phyloP scores from a whole-genome alignment of 2,797 vertebrate species.

The Thalassophryne amazonica region DNA sequence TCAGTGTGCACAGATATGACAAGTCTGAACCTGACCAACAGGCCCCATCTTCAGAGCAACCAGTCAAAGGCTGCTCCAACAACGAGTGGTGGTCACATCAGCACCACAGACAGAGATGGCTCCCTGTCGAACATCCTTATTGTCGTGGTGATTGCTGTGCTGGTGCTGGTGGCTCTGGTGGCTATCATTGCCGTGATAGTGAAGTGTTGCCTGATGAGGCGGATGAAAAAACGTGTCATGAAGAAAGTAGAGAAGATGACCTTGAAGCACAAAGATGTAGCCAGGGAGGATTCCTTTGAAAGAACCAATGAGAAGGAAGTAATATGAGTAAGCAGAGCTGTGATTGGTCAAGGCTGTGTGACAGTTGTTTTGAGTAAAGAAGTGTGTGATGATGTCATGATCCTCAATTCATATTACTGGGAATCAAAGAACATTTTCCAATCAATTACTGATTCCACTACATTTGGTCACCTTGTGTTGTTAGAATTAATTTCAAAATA shows the following conservation, averaged over 20 bases:
- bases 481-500: too few relatives aligned
- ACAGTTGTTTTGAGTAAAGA: too few relatives aligned
- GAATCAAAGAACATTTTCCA: too few relatives aligned
- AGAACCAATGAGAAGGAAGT: conserved; percentile 47
- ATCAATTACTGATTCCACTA: too few relatives aligned
- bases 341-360: background rate
- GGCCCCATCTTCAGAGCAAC: too few relatives aligned
- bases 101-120: background rate
- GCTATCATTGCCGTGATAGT: conserved; percentile 72
- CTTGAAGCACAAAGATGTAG: conserved; percentile 32
- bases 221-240: conserved; percentile 36
- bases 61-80: too few relatives aligned
- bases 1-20: background rate
- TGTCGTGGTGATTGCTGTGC: conserved; percentile 73
- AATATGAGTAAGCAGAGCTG: background rate
- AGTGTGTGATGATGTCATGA: too few relatives aligned
- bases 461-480: too few relatives aligned
- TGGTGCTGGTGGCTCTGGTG: conserved; percentile 76
- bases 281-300: conserved; percentile 42
- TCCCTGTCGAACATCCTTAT: conserved; percentile 56
- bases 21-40: too few relatives aligned
- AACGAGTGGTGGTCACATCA: background rate
- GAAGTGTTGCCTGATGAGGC: conserved; percentile 75
- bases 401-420: too few relatives aligned
- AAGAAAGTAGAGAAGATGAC: conserved; percentile 44